phyloP scores from a whole-genome alignment of 2,113 vertebrate genomes.

The Apodemus speciosus region DNA sequence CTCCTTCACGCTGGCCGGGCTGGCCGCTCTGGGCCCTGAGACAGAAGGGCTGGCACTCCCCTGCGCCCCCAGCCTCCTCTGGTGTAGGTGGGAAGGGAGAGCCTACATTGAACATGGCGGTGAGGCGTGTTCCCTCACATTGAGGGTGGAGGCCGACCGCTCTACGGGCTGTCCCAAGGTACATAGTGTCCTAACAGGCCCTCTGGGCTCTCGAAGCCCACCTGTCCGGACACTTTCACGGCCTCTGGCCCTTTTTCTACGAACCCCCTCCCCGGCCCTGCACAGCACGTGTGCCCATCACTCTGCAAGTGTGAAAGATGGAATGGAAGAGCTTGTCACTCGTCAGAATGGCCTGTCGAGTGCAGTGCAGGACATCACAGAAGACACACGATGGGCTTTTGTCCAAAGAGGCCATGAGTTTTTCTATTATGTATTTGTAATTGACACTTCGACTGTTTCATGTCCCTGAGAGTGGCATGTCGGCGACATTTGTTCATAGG shows the following conservation, averaged over 20 bases:
- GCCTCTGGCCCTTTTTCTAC: constrained; percentile 55
- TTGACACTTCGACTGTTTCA: constrained; percentile 77
- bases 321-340: constrained; percentile 79
- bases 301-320: constrained; percentile 79
- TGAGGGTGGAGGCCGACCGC: constrained; percentile 81
- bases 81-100: constrained; percentile 40
- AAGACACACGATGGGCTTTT: constrained; percentile 74
- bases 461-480: constrained; percentile 71
- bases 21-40: neutral
- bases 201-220: constrained; percentile 37
- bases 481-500: constrained; percentile 59
- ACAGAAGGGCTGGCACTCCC: constrained; percentile 53
- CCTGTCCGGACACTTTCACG: constrained; percentile 22
- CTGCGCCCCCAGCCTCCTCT: neutral
- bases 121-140: constrained; percentile 84
- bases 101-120: constrained; percentile 61
- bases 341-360: constrained; percentile 92
- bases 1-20: constrained; percentile 64
- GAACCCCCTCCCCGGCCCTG: neutral
- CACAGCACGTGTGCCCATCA: constrained; percentile 3
- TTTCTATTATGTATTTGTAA: constrained; percentile 86
- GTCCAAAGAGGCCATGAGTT: constrained; percentile 77
- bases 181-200: constrained; percentile 67
- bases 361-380: constrained; percentile 75
- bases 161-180: constrained; percentile 37